Base-by-base conservation (phyloP, 2,113 vertebrate species). In the Percina caprodes region DNA sequence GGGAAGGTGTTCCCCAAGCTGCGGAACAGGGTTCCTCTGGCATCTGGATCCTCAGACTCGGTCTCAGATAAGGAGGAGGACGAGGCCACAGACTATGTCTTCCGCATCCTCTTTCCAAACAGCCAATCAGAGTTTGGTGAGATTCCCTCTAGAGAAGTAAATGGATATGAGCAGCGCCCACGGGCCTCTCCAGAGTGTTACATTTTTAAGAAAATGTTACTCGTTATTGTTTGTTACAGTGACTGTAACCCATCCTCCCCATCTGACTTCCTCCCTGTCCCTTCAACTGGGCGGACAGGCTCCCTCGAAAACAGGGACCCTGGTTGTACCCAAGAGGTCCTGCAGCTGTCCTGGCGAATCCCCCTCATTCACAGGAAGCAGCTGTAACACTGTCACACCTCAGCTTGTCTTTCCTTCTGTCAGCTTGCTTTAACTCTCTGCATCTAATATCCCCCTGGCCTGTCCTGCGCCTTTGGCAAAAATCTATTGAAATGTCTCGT, bases 1-100 rank as follows among this genome's bases (percentile, higher is more conserved):
- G 98, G 98, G 8, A 99, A 99, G 91, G 97, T 99, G 63, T 99
- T 99, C 76, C 98, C 98, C 21, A 99, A 96, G 74, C 94, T 99
- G 87, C 95, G 96, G 69, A 99, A 99, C 42, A 88, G 97, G 80
- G 95, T 96, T 82, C 96, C 97, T 18, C 97, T 97, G 85, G 96
- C 97, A 75, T 98, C 97, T 18, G 96, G 96, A 70, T 97, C 97
- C 14, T 92, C 95, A 0, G 98, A 99, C 82, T 98, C 97, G 0
- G 91, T 96, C 0, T 98, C 97, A 0, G 98, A 99, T 91, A 99
- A 98, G 89, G 98, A 99, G 48, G 98, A 99, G 0, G 98, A 99
- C 0, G 98, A 99, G 87, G 98, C 98, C 87, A 98, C 97, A 0
- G 98, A 99, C 88, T 99, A 99, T 0, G 98, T 99, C 81, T 99